Conservation (phyloP, 2,797 vertebrate genomes). For the Halcyon smyrnensis region DNA sequence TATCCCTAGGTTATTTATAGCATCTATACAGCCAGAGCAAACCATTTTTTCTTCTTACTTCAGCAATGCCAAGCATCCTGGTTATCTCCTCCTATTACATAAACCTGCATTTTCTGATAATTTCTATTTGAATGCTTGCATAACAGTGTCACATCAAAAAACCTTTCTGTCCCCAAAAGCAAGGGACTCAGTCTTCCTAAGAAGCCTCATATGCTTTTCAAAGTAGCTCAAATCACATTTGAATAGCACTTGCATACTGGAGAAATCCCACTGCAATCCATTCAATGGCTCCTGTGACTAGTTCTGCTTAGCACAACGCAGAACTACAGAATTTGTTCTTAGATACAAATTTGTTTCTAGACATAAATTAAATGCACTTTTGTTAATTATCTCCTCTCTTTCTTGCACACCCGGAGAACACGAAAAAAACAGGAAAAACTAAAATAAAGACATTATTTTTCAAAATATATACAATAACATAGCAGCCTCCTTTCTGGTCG, state of each 20-base stretch:
- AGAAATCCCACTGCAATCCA: not conserved
- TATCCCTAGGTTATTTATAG: not conserved
- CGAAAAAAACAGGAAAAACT: not conserved
- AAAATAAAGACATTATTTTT: not conserved
- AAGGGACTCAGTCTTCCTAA: not conserved
- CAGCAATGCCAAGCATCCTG: not conserved
- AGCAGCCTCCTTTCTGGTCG: not conserved
- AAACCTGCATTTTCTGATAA: not conserved
- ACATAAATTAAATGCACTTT: not conserved
- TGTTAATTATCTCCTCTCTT: not conserved
- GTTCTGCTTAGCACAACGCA: not conserved
- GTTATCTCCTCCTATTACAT: not conserved
- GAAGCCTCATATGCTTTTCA: not conserved
- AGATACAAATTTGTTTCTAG: not conserved
- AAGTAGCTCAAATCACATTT: not conserved
- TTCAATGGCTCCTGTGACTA: not conserved
- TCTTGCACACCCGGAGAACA: not conserved
- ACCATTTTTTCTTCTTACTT: not conserved
- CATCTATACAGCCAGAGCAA: not conserved
- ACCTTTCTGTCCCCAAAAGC: not conserved
- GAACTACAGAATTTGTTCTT: not conserved
- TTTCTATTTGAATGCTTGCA: not conserved
- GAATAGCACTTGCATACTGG: not conserved
- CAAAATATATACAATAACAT: not conserved
- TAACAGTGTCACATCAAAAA: not conserved